Evolutionary conservation across 2,888 invertebrate genomes (phyloP).

Genomic region (Alitta virens): DNA sequence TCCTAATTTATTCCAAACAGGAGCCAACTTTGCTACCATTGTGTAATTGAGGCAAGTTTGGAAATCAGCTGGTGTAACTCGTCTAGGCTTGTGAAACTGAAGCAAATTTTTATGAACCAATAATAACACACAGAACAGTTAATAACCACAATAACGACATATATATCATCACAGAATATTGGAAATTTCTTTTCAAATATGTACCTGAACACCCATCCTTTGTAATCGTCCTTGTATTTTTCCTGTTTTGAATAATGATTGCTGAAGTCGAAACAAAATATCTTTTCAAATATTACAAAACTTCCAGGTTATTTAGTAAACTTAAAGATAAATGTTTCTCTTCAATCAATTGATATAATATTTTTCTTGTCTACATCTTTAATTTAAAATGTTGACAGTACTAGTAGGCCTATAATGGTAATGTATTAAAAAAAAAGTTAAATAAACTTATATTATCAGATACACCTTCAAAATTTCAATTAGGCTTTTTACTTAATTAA

Average conservation of each 20-base stretch:
- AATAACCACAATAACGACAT: too few species aligned
- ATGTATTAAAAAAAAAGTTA: neutral
- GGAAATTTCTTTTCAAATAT: neutral
- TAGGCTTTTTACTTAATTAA: too few species aligned
- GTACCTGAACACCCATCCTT: conserved; percentile 10
- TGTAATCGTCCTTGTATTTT: conserved; percentile 40
- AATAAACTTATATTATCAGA: neutral
- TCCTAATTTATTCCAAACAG: conserved; percentile 49
- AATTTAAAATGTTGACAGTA: neutral
- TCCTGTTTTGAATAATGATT: conserved; percentile 37
- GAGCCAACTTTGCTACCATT: conserved; percentile 42
- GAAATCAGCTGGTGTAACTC: conserved; percentile 38
- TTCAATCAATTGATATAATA: neutral
- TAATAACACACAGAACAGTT: neutral
- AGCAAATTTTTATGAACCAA: neutral
- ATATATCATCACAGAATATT: too few species aligned
- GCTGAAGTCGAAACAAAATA: conserved; percentile 29
- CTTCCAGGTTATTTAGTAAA: neutral
- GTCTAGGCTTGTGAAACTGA: conserved; percentile 36
- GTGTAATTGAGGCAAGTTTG: conserved; percentile 46
- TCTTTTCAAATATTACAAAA: neutral
- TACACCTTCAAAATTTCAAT: too few species aligned
- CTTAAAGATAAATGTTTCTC: neutral
- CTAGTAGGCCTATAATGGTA: neutral
- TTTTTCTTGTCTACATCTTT: neutral